These are phyloP conservation scores for Batillaria attramentaria DNA, from an alignment of 1,140 invertebrate genomes.

Conservation along the genomic window DNA sequence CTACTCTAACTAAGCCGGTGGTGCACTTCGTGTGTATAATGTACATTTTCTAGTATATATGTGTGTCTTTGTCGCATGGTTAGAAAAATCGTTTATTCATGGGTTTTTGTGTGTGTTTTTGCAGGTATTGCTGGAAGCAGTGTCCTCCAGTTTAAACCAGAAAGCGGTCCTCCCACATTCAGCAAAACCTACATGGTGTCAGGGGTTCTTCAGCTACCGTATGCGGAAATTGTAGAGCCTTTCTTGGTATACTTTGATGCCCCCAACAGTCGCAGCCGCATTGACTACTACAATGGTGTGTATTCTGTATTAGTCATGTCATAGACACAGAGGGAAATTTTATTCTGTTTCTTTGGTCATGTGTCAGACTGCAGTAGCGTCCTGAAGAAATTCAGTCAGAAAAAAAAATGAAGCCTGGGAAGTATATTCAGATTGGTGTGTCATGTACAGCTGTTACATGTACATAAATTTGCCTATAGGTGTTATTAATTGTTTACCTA, in stretches of 20 bases:
- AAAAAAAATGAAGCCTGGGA: no score
- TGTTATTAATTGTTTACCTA: no score
- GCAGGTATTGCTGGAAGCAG: neutral
- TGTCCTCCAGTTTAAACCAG: conserved; percentile 19
- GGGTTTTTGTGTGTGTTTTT: neutral
- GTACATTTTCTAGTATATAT: neutral
- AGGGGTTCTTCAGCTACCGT: conserved; percentile 80
- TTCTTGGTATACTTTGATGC: conserved; percentile 91
- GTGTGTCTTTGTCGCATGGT: neutral
- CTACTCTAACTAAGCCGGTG: neutral
- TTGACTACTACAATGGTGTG: conserved; percentile 94
- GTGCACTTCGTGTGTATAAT: neutral
- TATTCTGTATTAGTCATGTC: no score
- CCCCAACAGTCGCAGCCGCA: conserved; percentile 82
- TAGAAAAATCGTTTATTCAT: neutral
- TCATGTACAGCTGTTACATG: no score
- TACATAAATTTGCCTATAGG: no score
- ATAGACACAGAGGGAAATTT: no score
- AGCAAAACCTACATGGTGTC: conserved; percentile 50
- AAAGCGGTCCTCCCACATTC: conserved; percentile 49
- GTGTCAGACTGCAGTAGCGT: no score
- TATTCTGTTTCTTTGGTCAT: no score
- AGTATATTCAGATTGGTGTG: no score
- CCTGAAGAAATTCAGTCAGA: no score
- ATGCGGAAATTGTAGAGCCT: conserved; percentile 89